Evolutionary conservation across 1,140 invertebrate genomes (phyloP), one percentile per base, ranked within the genome.

Genomic region (Hyphantria cunea): DNA sequence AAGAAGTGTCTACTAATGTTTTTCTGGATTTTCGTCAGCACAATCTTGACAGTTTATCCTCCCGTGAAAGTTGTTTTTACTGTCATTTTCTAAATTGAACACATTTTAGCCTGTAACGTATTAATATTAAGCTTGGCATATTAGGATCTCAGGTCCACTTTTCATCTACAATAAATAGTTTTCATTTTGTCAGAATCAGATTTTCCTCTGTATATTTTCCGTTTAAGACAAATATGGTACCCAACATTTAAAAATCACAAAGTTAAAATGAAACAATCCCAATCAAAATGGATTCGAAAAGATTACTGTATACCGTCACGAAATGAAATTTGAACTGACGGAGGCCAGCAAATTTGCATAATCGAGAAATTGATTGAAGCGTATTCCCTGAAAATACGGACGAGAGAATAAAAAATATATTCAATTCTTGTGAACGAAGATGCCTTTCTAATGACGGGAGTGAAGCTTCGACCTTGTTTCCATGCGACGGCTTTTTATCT

Each of bases 321-420:
- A 47, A 65, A 58, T 56, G 64, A 58, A 65, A 74, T 72, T 68
- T 44, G 56, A 64, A 72, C 65, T 62, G 75, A 68, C 67, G 67
- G 3, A 54, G 60, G 47, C 61, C 56, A 58, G 41, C 53, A 62
- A 61, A 87, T 89, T 87, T 89, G 73, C 84, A 89, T 89, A 87
- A 87, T 87, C 83, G 82, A 76, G 77, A 82, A 79, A 85, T 89
- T 85, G 84, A 89, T 89, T 87, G 84, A 77, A 76, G 82, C 82
- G 80, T 80, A 79, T 76, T 76, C 69, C 71, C 74, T 68, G 65
- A 78, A 80, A 76, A 78, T 66, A 64, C 56, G 69, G 50, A 62
- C 56, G 54, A 34, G 53, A 60, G 64, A 70, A n/a, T n/a, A n/a
- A 78, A 80, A 80, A 74, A 63, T 17, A 68, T 64, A 82, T 77